A percentile compares a stretch with the other conserved stretches of the same genome.
Evolutionary conservation across 2,113 vertebrate species (phyloP).

Genomic region (Dolichotis patagonum): DNA sequence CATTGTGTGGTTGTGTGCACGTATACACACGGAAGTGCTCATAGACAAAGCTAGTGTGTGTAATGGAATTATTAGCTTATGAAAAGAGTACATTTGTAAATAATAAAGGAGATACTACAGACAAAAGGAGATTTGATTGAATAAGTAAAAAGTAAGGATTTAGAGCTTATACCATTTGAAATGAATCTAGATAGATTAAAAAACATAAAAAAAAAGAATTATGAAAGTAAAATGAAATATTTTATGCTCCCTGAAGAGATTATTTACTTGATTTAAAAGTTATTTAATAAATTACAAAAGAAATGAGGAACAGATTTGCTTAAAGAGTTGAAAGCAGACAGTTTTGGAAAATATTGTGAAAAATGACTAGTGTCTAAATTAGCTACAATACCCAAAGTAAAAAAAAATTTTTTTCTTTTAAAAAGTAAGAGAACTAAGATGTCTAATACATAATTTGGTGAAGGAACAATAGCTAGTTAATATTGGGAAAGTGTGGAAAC

Average conservation of each 20-base stretch:
- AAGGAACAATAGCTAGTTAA: neutral
- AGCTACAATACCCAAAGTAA: neutral
- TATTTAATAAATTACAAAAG: neutral
- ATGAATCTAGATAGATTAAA: constrained; percentile 21
- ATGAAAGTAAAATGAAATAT: constrained; percentile 17
- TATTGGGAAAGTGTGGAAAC: constrained; percentile 16
- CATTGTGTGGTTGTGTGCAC: too few species aligned
- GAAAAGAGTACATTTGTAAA: neutral
- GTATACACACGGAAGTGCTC: neutral
- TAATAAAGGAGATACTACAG: neutral
- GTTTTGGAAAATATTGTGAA: neutral
- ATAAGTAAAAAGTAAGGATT: neutral
- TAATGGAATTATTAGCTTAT: neutral
- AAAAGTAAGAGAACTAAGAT: neutral
- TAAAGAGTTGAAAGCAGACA: constrained; percentile 5
- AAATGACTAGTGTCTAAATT: neutral
- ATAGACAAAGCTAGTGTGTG: neutral
- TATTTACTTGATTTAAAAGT: neutral
- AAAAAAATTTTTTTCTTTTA: neutral
- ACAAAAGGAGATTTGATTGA: neutral
- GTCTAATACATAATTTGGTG: constrained; percentile 29
- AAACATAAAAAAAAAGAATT: neutral
- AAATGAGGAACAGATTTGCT: constrained; percentile 22
- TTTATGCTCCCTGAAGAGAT: neutral
- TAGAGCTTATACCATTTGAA: neutral